Percentiles rank a stretch among this genome's conserved stretches.
Conservation (phyloP, 1,140 invertebrate genomes). For the Hyphantria cunea region DNA sequence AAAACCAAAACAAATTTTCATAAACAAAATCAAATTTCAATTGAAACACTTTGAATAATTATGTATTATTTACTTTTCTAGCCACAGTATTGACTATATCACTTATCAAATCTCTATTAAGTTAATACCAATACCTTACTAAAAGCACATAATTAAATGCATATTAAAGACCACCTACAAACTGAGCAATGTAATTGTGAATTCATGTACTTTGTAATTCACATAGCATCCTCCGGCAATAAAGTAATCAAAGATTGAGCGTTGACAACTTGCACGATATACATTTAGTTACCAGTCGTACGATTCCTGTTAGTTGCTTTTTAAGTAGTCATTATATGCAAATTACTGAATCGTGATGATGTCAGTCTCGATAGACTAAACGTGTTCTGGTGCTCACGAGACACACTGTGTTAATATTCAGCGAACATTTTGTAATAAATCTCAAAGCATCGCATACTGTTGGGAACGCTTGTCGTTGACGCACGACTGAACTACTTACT, state of each 20-base stretch:
- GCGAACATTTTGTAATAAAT: conserved; percentile 16
- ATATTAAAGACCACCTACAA: no score
- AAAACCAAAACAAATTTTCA: no score
- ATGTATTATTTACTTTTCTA: no score
- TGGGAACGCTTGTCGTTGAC: conserved; percentile 5
- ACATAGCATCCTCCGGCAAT: conserved; percentile 43
- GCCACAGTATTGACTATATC: no score
- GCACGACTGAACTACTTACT: conserved; percentile 8
- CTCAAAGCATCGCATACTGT: background rate
- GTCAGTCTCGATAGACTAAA: conserved; percentile 51
- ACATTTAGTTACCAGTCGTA: conserved; percentile 47
- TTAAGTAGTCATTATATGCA: conserved; percentile 73
- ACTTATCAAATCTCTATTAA: no score
- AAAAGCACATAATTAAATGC: no score
- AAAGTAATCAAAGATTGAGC: conserved; percentile 57
- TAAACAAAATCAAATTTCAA: no score
- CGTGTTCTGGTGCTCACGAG: conserved; percentile 27
- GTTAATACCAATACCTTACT: no score
- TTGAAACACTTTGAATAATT: no score
- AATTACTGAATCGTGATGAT: conserved; percentile 63
- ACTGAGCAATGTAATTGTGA: conserved; percentile 12
- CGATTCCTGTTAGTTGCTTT: conserved; percentile 59
- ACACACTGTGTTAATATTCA: conserved; percentile 18
- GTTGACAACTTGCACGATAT: conserved; percentile 58
- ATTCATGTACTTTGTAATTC: conserved; percentile 41